Percentiles rank a stretch among this genome's conserved stretches.
These are phyloP conservation scores for Chrysolina haemoptera DNA, from an alignment of 2,888 invertebrate species.

Conservation along the genomic window DNA sequence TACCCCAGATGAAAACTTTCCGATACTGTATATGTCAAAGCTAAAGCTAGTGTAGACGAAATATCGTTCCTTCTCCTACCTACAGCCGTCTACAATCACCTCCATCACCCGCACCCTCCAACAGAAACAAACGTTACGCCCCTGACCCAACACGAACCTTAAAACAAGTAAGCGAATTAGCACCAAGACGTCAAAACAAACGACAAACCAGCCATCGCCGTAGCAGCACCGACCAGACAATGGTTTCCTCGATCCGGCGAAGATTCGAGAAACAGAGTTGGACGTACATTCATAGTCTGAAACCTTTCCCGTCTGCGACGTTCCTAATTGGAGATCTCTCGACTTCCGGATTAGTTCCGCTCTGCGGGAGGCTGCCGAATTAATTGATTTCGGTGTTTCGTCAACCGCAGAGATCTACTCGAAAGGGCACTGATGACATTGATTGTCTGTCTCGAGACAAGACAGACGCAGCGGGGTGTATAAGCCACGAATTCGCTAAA, in stretches of 20 bases:
- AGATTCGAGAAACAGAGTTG: constrained; percentile 1
- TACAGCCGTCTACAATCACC: no score
- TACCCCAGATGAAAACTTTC: no score
- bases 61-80: no score
- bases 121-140: neutral
- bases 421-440: neutral
- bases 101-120: no score
- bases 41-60: no score
- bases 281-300: constrained; percentile 11
- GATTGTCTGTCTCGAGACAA: neutral
- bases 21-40: no score
- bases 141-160: neutral
- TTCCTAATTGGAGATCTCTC: constrained; percentile 19
- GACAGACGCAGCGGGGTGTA: neutral
- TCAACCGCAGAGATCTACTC: constrained; percentile 8
- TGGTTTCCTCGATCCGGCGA: constrained; percentile 13
- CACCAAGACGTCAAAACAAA: constrained; percentile 25
- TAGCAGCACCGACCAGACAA: constrained; percentile 6
- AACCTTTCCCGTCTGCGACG: constrained; percentile 9
- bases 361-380: neutral
- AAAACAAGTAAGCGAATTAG: neutral
- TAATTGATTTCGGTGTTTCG: constrained; percentile 14
- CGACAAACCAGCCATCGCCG: neutral
- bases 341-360: constrained; percentile 21
- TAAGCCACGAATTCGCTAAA: no score